Percentiles rank a stretch among this genome's conserved stretches.
Evolutionary conservation across 2,888 invertebrate species (phyloP).

Genomic region (Venustoraphidia nigricollis): DNA sequence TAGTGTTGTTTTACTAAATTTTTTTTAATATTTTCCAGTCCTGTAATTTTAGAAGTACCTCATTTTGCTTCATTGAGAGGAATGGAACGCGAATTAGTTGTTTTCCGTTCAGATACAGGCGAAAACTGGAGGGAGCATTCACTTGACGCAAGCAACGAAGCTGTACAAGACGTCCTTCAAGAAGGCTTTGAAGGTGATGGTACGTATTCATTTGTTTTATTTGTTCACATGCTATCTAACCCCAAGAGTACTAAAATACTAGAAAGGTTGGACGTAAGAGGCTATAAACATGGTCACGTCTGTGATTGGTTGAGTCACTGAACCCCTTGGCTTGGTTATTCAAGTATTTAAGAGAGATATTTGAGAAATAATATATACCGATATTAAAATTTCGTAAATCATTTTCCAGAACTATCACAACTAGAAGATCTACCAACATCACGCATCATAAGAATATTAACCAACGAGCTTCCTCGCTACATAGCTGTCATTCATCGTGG

Average conservation of each 20-base stretch:
- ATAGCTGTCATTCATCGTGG: constrained; percentile 91
- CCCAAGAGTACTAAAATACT: too few species aligned
- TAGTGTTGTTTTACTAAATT: not conserved
- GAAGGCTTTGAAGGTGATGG: constrained; percentile 80
- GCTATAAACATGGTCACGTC: too few species aligned
- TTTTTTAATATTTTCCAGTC: constrained; percentile 34
- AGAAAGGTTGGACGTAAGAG: too few species aligned
- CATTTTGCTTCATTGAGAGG: constrained; percentile 92
- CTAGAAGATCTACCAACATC: constrained; percentile 75
- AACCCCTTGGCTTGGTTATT: too few species aligned
- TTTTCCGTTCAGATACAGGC: constrained; percentile 92
- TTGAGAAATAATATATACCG: too few species aligned
- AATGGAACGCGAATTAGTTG: constrained; percentile 89
- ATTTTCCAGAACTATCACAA: constrained; percentile 48
- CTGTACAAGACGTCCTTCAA: constrained; percentile 80
- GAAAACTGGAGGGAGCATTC: constrained; percentile 97
- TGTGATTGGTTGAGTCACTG: too few species aligned
- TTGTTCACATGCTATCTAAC: too few species aligned
- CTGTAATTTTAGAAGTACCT: constrained; percentile 89
- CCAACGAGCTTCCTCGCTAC: constrained; percentile 96
- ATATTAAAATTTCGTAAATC: too few species aligned
- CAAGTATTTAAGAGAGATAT: too few species aligned
- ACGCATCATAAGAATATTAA: constrained; percentile 84
- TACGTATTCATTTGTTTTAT: constrained; percentile 16
- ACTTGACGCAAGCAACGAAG: constrained; percentile 69